Evolutionary conservation across 2,113 vertebrate genomes (phyloP), one percentile per base, ranked within the genome.

Genomic region (Himantopus leucocephalus): DNA sequence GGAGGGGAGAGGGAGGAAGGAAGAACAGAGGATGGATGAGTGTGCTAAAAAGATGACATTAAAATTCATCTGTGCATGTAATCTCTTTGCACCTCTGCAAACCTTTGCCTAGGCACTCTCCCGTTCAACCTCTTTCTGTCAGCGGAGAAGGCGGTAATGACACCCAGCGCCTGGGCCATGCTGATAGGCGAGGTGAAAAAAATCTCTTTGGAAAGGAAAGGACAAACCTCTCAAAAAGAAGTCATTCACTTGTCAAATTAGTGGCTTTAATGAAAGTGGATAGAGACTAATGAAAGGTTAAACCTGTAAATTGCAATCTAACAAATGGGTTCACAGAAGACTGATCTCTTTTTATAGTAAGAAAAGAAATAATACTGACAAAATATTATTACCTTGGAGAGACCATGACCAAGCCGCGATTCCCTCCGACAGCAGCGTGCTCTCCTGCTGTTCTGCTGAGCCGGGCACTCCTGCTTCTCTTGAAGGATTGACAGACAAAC

Each of bases 231-330:
- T 96, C 89, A 90, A 95, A 95, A 94, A 73, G 77, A 76, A 97
- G 71, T 87, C 76, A 79, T 89, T 96, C 95, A 71, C 86, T 95
- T 97, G 94, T 95, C 92, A 89, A 94, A 97, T 97, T 96, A 96
- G 89, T 73, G 71, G 55, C 77, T 94, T 96, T 97, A 97, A 97
- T 96, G 83, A 92, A 96, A 94, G 86, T 45, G 56, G 76, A 96
- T 92, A 93, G 82, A 95, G 76, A 92, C 83, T 97, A 96, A 97
- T 95, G 94, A 96, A 94, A 97, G 95, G 89, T 97, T 96, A 97
- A 97, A 94, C 81, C 77, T 94, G 89, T 71, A 91, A 97, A 95
- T 92, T 96, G 82, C 95, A 85, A 52, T 90, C 89, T 96, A 94
- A 96, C 93, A 96, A 95, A 94, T 73, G 75, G 37, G 66, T 94